Conservation (phyloP, 2,888 invertebrate genomes). For the Metalampra italica region DNA sequence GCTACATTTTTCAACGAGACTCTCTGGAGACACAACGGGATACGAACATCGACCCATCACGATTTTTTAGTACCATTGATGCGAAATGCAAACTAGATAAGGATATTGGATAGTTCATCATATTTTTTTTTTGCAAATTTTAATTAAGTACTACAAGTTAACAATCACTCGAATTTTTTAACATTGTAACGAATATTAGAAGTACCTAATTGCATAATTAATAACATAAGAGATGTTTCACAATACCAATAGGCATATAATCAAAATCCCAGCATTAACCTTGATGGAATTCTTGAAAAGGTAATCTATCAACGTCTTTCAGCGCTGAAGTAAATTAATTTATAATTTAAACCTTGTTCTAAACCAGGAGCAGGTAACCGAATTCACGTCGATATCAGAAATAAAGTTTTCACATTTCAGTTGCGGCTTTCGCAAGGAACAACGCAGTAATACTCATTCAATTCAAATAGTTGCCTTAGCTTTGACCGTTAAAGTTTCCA, state of each 20-base stretch:
- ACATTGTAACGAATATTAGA: no score
- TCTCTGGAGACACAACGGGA: conserved; percentile 4
- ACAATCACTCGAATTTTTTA: no score
- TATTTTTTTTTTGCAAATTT: no score
- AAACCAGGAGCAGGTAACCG: not conserved
- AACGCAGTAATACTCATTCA: not conserved
- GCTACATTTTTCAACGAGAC: conserved; percentile 6
- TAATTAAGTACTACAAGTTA: no score
- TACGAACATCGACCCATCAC: not conserved
- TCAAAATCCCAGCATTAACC: no score
- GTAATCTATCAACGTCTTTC: no score
- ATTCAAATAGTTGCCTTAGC: not conserved
- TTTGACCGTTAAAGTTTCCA: conserved; percentile 3
- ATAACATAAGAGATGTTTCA: no score
- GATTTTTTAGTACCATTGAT: not conserved
- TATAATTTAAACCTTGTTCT: not conserved
- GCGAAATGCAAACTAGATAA: not conserved
- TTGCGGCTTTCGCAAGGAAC: not conserved
- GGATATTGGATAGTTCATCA: not conserved
- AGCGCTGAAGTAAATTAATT: not conserved
- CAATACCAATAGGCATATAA: no score
- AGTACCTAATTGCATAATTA: no score
- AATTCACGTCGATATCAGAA: no score
- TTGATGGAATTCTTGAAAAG: no score
- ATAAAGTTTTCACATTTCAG: no score